phyloP scores from a whole-genome alignment of 2,113 vertebrate species.

The Sylvicapra grimmia region DNA sequence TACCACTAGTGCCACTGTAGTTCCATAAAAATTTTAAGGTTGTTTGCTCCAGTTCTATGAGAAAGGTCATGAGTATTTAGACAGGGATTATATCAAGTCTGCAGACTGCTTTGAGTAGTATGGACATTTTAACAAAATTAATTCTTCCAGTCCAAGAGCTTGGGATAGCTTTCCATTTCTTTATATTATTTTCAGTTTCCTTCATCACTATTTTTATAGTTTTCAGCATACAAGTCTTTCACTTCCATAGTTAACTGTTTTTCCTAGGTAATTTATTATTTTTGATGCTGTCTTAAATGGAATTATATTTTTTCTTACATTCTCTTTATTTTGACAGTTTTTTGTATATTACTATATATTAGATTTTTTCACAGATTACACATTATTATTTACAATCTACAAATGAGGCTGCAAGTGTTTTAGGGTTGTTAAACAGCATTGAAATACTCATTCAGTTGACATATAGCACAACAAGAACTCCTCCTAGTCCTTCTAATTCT shows the following conservation, averaged over 20 bases:
- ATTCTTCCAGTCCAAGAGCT: background rate
- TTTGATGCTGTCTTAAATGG: background rate
- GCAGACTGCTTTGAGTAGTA: background rate
- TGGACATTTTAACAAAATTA: background rate
- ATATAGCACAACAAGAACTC: too few relatives aligned
- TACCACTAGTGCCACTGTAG: background rate
- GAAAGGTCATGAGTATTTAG: background rate
- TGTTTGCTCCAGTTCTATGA: background rate
- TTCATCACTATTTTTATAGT: background rate
- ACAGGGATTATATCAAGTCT: background rate
- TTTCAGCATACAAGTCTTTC: background rate
- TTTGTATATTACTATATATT: background rate
- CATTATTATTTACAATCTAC: background rate
- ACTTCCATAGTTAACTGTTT: background rate
- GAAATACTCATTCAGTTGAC: background rate
- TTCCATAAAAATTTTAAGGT: background rate
- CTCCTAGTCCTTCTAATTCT: background rate
- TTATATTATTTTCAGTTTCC: background rate
- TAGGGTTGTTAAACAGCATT: background rate
- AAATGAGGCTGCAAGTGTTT: background rate
- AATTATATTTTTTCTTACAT: background rate
- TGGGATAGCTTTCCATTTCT: background rate
- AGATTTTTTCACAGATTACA: background rate
- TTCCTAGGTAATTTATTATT: background rate
- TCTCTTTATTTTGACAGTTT: background rate